A percentile compares a stretch with the other conserved stretches of the same genome.
Conservation (phyloP, 2,797 vertebrate species). For the Platyrinchus mystaceus region DNA sequence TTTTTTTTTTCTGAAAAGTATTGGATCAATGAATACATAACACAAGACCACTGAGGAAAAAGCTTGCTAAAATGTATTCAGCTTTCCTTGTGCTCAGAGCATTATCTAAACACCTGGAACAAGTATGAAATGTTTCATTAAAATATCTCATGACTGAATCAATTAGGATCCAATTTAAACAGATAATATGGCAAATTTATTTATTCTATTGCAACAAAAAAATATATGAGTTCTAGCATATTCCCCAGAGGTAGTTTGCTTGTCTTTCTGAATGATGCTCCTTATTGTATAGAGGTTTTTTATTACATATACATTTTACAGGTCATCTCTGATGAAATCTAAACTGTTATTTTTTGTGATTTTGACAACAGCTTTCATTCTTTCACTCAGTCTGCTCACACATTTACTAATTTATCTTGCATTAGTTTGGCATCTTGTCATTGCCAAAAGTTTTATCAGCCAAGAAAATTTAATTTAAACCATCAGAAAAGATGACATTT, state of each 20-base stretch:
- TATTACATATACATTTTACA: background rate
- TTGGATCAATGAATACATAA: background rate
- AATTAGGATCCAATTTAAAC: background rate
- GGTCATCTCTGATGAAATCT: background rate
- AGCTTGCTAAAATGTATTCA: background rate
- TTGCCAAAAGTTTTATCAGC: background rate
- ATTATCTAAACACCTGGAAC: background rate
- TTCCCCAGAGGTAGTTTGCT: background rate
- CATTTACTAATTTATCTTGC: background rate
- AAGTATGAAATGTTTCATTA: background rate
- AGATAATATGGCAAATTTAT: background rate
- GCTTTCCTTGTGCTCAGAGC: background rate
- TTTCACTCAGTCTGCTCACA: background rate
- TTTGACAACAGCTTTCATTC: conserved; percentile 12
- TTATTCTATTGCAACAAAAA: background rate
- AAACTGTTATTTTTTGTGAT: background rate
- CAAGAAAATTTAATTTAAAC: background rate
- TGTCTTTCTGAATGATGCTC: background rate
- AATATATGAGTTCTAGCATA: background rate
- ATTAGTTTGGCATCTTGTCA: background rate
- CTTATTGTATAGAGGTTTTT: background rate
- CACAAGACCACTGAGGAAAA: background rate
- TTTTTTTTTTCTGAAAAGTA: background rate
- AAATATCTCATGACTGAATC: background rate
- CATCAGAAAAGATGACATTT: background rate